Evolutionary conservation across 2,113 vertebrate species (phyloP).

Genomic region (Microcebus jonahi): DNA sequence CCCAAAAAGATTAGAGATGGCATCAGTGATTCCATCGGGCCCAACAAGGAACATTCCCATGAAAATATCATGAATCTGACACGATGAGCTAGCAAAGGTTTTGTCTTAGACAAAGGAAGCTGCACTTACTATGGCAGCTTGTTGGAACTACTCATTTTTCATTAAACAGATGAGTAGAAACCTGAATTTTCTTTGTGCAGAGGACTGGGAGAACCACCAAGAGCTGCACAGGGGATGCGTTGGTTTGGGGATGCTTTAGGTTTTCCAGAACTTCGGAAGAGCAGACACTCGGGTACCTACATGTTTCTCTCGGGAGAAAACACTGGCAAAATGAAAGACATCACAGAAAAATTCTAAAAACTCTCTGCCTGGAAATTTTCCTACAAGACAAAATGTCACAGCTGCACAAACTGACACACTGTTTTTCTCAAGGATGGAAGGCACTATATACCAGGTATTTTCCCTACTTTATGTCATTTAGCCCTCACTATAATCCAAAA

Average conservation of each 20-base stretch:
- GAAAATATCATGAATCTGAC: constrained; percentile 56
- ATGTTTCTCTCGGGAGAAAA: not conserved
- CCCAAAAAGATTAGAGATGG: constrained; percentile 44
- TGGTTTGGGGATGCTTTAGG: not conserved
- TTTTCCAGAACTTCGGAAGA: not conserved
- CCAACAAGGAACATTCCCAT: constrained; percentile 49
- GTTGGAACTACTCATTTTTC: constrained; percentile 60
- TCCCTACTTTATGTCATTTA: not conserved
- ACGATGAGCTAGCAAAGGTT: not conserved
- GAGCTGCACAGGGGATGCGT: not conserved
- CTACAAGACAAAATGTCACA: not conserved
- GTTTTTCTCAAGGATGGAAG: not conserved
- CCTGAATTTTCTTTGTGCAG: not conserved
- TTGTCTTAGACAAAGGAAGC: not conserved
- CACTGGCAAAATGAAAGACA: not conserved
- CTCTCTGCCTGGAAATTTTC: not conserved
- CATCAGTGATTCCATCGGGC: constrained; percentile 49
- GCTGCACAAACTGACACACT: not conserved
- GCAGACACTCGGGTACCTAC: not conserved
- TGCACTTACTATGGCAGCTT: not conserved
- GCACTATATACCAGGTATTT: not conserved
- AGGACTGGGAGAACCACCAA: not conserved
- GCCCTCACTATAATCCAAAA: not conserved
- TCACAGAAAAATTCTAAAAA: not conserved
- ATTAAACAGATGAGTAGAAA: not conserved